Evolutionary conservation across 2,113 vertebrate genomes (phyloP).

Genomic region (Spea bombifrons): DNA sequence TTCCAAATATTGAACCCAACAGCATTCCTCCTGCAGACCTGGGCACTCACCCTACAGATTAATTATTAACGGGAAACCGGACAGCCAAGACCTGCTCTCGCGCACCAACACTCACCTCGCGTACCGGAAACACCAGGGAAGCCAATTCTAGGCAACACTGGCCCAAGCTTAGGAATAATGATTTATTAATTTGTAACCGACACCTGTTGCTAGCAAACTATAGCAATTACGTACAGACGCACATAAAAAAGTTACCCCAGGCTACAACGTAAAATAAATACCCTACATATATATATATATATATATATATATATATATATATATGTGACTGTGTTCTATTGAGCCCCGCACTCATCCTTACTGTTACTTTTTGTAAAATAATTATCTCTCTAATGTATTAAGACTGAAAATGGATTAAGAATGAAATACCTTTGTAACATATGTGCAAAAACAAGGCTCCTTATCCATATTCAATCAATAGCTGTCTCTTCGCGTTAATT

Average conservation of each 20-base stretch:
- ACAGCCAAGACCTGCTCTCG: neutral
- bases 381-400: too few species aligned
- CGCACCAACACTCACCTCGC: neutral
- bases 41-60: neutral
- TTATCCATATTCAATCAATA: neutral
- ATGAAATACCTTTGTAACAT: neutral
- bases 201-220: too few species aligned
- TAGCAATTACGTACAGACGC: too few species aligned
- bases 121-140: too few species aligned
- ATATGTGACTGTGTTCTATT: neutral
- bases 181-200: too few species aligned
- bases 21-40: neutral
- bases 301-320: neutral
- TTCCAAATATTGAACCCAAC: neutral
- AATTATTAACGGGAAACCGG: constrained; percentile 4
- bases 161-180: too few species aligned
- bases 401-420: too few species aligned
- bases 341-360: neutral
- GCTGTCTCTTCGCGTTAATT: neutral
- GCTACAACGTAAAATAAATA: too few species aligned
- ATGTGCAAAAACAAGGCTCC: neutral
- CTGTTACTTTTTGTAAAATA: neutral
- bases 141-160: too few species aligned
- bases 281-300: too few species aligned
- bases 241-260: too few species aligned